phyloP scores from a whole-genome alignment of 2,888 invertebrate genomes.

The Tachina lurida region DNA sequence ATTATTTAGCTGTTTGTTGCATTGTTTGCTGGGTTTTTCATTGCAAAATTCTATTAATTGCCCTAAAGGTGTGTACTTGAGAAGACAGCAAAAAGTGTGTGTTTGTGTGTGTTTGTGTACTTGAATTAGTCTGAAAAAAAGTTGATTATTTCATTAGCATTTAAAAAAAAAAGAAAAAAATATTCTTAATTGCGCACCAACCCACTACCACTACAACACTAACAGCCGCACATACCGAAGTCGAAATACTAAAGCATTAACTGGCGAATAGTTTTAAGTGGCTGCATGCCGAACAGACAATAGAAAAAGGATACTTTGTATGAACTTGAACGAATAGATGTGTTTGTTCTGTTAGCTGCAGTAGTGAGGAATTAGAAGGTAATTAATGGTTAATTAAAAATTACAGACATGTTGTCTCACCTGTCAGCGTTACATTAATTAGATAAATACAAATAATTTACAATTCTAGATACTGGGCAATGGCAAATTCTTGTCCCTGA shows the following conservation, averaged over 20 bases:
- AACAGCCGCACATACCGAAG: not conserved
- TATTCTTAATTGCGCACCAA: conserved; percentile 51
- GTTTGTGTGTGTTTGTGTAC: not conserved
- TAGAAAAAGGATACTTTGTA: conserved; percentile 40
- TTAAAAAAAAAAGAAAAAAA: conserved; percentile 32
- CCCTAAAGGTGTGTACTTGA: conserved; percentile 50
- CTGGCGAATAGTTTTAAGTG: not conserved
- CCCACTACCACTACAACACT: conserved; percentile 33
- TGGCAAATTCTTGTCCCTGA: not conserved
- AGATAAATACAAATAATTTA: conserved; percentile 55
- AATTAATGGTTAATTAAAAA: conserved; percentile 68
- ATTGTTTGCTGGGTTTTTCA: conserved; percentile 31
- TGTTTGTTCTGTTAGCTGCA: conserved; percentile 6
- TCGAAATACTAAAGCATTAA: not conserved
- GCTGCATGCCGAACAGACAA: not conserved
- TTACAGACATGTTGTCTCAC: conserved; percentile 67
- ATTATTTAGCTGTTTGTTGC: not conserved
- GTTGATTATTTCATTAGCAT: conserved; percentile 68
- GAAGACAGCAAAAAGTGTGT: not conserved
- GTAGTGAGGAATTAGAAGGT: conserved; percentile 63
- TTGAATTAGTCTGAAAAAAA: not conserved
- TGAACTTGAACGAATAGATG: not conserved
- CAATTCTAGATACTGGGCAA: conserved; percentile 1
- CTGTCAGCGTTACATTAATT: conserved; percentile 65
- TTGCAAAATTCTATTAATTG: conserved; percentile 55